Evolutionary conservation across 2,113 vertebrate species (phyloP).

Genomic region (Astatotilapia flaviijosephi): DNA sequence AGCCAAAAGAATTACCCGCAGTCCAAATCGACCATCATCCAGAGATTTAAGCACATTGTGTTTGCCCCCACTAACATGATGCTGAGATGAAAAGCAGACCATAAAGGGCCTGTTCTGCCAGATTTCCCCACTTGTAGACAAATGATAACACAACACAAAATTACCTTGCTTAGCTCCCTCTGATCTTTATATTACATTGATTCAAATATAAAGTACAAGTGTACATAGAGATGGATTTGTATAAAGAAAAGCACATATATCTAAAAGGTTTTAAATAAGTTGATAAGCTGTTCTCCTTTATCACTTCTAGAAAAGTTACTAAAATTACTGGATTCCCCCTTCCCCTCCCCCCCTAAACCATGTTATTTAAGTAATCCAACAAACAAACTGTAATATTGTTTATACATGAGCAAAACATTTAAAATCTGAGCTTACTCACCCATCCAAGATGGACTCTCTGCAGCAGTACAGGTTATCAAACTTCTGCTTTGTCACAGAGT

Average conservation of each 20-base stretch:
- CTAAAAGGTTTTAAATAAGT: background rate
- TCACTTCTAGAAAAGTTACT: background rate
- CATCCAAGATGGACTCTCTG: slow-evolving; percentile 95
- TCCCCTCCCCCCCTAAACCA: background rate
- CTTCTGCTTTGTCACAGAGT: slow-evolving; percentile 97
- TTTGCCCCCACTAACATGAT: background rate
- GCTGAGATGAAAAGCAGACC: background rate
- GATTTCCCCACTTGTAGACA: background rate
- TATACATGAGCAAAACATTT: background rate
- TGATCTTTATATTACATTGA: background rate
- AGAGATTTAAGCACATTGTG: background rate
- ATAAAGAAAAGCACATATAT: background rate
- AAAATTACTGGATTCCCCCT: background rate
- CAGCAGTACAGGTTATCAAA: slow-evolving; percentile 99
- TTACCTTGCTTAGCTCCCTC: background rate
- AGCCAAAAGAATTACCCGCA: background rate
- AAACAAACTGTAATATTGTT: background rate
- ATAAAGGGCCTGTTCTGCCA: background rate
- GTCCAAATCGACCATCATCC: background rate
- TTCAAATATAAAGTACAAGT: background rate
- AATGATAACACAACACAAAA: background rate
- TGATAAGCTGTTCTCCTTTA: background rate
- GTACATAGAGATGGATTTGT: background rate
- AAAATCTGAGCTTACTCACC: slow-evolving; percentile 71
- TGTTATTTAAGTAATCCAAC: background rate